These are phyloP conservation scores for Hemiscyllium ocellatum DNA, from an alignment of 2,113 vertebrate genomes.

Conservation along the genomic window DNA sequence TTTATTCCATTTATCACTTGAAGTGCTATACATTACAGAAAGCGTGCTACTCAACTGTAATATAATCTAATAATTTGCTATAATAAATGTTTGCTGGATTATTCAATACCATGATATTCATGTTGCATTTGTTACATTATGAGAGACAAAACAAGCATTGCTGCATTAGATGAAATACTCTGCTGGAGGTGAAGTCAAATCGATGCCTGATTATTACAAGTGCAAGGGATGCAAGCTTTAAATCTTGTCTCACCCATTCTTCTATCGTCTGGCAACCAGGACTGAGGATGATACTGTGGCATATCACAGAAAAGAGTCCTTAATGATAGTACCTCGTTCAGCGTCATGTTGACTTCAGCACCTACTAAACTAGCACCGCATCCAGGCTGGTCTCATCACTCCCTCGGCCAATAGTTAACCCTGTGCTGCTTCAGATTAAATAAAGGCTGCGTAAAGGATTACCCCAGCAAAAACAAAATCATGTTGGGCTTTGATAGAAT, in stretches of 20 bases:
- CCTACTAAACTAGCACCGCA: background rate
- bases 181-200: no score
- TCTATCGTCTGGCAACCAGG: background rate
- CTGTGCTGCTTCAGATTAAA: background rate
- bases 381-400: background rate
- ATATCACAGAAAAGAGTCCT: background rate
- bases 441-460: background rate
- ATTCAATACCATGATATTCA: no score
- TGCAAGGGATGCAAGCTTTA: background rate
- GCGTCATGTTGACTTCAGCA: background rate
- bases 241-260: background rate
- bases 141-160: no score
- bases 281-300: background rate
- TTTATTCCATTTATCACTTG: no score
- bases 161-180: no score
- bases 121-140: no score
- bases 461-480: background rate
- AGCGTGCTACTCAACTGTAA: no score
- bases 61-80: no score
- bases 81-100: no score
- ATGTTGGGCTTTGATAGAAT: background rate
- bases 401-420: background rate
- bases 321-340: background rate
- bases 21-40: no score
- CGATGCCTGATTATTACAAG: background rate